Conservation (phyloP, 2,797 vertebrate genomes). For the Scyliorhinus canicula region DNA sequence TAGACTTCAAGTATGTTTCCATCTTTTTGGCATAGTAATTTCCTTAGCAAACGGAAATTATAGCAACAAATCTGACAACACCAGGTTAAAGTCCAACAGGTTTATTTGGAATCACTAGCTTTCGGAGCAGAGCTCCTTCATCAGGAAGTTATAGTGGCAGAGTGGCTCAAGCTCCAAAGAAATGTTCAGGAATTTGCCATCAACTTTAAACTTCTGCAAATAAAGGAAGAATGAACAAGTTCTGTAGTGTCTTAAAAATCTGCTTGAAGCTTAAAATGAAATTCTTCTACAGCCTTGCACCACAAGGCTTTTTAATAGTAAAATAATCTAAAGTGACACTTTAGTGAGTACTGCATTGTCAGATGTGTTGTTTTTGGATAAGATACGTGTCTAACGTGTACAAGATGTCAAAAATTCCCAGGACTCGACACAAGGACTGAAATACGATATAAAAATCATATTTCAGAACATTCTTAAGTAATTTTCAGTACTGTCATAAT, state of each 20-base stretch:
- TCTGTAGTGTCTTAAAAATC: not conserved
- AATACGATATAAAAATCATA: not conserved
- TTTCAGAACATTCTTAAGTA: not conserved
- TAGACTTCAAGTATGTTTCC: not conserved
- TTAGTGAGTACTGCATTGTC: not conserved
- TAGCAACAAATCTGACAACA: too few species aligned
- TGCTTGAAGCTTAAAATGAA: not conserved
- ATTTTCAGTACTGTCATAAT: not conserved
- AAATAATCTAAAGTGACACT: not conserved
- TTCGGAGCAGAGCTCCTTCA: too few species aligned
- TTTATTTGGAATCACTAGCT: too few species aligned
- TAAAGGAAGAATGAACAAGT: not conserved
- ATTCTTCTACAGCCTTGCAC: not conserved
- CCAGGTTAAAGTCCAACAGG: too few species aligned
- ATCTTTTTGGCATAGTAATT: not conserved
- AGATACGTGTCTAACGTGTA: not conserved
- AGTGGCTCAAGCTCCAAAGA: not conserved
- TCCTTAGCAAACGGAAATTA: not conserved
- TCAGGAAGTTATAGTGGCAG: not conserved
- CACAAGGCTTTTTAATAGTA: not conserved
- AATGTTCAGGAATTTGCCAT: not conserved
- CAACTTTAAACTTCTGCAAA: not conserved
- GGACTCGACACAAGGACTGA: not conserved
- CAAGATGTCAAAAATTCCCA: not conserved
- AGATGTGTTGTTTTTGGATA: not conserved